These are phyloP conservation scores for Cryptoblepharus egeriae DNA, from an alignment of 2,797 vertebrate species.

Conservation along the genomic window DNA sequence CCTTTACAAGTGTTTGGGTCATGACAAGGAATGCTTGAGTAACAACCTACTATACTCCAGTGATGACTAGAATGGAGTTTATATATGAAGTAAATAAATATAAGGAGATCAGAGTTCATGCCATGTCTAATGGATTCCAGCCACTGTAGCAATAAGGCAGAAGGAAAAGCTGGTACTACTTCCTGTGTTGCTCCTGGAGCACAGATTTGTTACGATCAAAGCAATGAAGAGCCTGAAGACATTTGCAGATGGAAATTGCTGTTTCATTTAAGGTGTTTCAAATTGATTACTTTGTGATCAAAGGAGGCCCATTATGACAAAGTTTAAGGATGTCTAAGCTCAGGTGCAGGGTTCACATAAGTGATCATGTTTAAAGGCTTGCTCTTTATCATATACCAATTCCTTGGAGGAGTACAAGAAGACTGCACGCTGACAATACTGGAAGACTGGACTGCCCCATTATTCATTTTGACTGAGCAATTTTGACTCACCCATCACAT, in stretches of 20 bases:
- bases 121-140: background rate
- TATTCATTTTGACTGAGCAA: background rate
- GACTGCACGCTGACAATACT: background rate
- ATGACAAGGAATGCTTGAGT: background rate
- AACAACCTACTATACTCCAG: background rate
- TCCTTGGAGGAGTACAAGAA: background rate
- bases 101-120: background rate
- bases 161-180: background rate
- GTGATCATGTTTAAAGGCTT: background rate
- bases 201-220: background rate
- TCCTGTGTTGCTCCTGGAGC: background rate
- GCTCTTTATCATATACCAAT: background rate
- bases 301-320: no score
- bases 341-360: background rate
- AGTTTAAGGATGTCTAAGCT: no score
- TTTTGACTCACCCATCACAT: slow-evolving; percentile 86
- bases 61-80: no score
- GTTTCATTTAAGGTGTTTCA: background rate
- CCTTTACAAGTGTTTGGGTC: no score
- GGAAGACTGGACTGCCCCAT: background rate
- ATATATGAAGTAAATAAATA: no score
- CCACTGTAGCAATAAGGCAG: background rate
- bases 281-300: no score
- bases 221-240: background rate
- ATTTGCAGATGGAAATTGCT: no score